These are phyloP conservation scores for Coregonus ussuriensis DNA, from an alignment of 2,797 vertebrate genomes.

Conservation along the genomic window DNA sequence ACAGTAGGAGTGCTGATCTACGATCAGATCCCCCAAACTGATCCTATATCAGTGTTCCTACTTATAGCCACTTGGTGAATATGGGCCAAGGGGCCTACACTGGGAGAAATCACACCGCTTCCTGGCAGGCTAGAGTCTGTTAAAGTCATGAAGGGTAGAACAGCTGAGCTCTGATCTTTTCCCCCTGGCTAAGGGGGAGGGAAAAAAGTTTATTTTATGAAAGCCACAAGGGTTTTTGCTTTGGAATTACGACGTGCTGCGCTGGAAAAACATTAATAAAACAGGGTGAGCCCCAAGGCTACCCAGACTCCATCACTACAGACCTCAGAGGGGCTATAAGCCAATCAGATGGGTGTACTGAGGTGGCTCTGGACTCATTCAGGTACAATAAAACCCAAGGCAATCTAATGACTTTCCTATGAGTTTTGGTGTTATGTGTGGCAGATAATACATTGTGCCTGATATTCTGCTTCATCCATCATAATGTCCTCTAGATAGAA, in stretches of 20 bases:
- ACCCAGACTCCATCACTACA: neutral
- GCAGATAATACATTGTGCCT: no score
- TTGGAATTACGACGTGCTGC: constrained; percentile 21
- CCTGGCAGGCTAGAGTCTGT: constrained; percentile 8
- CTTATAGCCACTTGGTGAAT: no score
- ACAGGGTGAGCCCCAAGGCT: neutral
- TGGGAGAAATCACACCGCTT: constrained; percentile 5
- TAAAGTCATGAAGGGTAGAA: constrained; percentile 23
- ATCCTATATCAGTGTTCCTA: no score
- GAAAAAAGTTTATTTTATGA: constrained; percentile 31
- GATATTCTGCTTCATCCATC: no score
- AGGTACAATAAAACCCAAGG: no score
- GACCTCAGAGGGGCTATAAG: neutral
- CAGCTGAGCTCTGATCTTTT: neutral
- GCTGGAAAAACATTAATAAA: constrained; percentile 42
- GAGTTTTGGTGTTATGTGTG: no score
- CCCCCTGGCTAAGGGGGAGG: constrained; percentile 11
- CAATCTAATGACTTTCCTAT: no score
- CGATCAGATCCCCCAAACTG: no score
- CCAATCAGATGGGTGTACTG: neutral
- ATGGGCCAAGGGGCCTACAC: neutral
- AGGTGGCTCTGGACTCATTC: neutral
- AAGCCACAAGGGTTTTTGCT: constrained; percentile 29
- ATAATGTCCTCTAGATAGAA: no score
- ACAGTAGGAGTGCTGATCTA: no score